Base-by-base conservation (phyloP, 1,140 invertebrate genomes). In the Panagrolaimus sp. region DNA sequence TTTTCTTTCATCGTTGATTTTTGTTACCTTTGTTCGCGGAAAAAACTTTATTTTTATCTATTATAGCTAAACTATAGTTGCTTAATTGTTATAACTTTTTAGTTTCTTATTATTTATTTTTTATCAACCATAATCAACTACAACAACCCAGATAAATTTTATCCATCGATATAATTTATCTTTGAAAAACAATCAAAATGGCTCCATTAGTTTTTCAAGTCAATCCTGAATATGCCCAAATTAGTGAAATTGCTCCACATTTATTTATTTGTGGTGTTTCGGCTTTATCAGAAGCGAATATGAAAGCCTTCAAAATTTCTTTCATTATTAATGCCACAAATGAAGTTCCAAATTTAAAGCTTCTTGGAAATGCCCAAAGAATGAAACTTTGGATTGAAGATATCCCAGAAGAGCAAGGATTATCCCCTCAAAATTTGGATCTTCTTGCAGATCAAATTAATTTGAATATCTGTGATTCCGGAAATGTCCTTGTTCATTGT, bases 401-500 rank as follows among this genome's bases (percentile, higher is more conserved):
- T 81, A 86, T 87, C 5, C 86, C 89, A 0, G 86, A 87, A 67
- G 87, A 89, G 7, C 52, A 58, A 14, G 88, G 90, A 74, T 86
- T 94, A 67, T 83, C 85, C 8, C 83, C 86, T 1, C 21, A 21
- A 9, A 89, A 90, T 83, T 89, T 94, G 83, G 90, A 93, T 78
- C 83, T 87, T 52, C 88, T 89, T 6, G 87, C 89, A 12, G 90
- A 91, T 83, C 85, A 89, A 71, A 83, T 83, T 43, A 76, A 81
- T 44, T 73, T 76, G 4, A 45, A 78, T 15, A 81, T 81, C 65
- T 63, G 85, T 85, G 58, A 81, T 83, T 55, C 83, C 83, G 73
- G 89, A 88, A 14, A 90, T 88, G 91, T 46, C 0, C 81, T 94
- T 72, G 89, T 94, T 0, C 92, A 94, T 83, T 95, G 92, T 81